phyloP scores from a whole-genome alignment of 35 echinoderm and acorn worm species.

The Diadema setosum region DNA sequence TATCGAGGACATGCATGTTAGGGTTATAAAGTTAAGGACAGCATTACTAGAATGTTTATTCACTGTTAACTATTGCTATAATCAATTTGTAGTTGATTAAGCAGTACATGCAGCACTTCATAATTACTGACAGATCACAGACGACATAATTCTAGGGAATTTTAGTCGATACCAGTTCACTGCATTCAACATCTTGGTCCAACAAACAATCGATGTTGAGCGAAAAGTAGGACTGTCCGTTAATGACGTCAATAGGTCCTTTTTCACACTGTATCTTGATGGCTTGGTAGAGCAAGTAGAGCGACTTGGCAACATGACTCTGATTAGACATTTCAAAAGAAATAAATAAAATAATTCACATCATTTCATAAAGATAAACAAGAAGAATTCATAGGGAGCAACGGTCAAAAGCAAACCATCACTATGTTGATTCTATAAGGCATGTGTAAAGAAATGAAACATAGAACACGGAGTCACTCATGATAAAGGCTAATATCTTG shows the following conservation, averaged over 20 bases:
- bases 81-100: too few species aligned
- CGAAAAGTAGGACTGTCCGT: constrained; percentile 1
- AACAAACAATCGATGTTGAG: background rate
- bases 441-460: background rate
- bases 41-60: too few species aligned
- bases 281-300: background rate
- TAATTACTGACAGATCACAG: too few species aligned
- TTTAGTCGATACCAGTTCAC: background rate
- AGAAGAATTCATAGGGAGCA: background rate
- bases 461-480: background rate
- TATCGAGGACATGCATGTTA: too few species aligned
- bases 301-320: background rate
- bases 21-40: too few species aligned
- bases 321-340: background rate
- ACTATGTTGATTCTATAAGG: background rate
- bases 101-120: too few species aligned
- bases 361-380: background rate
- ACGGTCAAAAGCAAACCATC: too few species aligned
- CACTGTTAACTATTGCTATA: too few species aligned
- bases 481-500: background rate
- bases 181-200: background rate
- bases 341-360: too few species aligned
- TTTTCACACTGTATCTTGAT: constrained; percentile 2
- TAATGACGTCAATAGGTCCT: constrained; percentile 6
- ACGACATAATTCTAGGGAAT: too few species aligned